Evolutionary conservation across 2,113 vertebrate genomes (phyloP).

Genomic region (Loxodonta africana): DNA sequence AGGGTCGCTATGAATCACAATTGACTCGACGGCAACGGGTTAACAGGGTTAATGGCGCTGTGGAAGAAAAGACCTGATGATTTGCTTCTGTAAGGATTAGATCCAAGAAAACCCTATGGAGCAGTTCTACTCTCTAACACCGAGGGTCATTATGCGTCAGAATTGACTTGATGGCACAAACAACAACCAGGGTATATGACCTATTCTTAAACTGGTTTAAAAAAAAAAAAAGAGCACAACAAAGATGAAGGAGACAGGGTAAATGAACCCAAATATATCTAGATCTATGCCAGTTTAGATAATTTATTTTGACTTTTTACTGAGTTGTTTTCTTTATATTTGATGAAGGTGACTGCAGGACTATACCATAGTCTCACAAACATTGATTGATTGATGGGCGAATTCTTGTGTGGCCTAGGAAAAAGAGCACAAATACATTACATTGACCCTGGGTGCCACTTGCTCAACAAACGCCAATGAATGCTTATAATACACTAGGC

Average conservation of each 20-base stretch:
- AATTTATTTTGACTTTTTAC: neutral
- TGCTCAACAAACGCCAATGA: neutral
- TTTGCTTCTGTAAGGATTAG: neutral
- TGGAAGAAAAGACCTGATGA: neutral
- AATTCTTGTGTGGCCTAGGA: neutral
- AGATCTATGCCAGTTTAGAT: neutral
- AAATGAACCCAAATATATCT: neutral
- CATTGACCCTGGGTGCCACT: neutral
- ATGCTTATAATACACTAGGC: rapidly evolving
- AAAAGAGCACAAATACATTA: neutral
- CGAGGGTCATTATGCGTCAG: neutral
- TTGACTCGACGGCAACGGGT: too few species aligned
- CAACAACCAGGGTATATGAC: neutral
- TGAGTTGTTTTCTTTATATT: neutral
- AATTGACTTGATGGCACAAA: neutral
- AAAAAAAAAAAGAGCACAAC: neutral
- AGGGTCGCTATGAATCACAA: too few species aligned
- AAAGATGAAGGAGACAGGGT: too few species aligned
- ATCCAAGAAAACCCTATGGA: neutral
- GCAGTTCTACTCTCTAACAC: neutral
- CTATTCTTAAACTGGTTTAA: neutral
- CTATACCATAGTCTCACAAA: too few species aligned
- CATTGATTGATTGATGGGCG: neutral
- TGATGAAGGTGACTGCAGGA: neutral
- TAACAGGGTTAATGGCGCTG: too few species aligned